phyloP scores from a whole-genome alignment of 2,888 invertebrate genomes.

The Mythimna loreyi region DNA sequence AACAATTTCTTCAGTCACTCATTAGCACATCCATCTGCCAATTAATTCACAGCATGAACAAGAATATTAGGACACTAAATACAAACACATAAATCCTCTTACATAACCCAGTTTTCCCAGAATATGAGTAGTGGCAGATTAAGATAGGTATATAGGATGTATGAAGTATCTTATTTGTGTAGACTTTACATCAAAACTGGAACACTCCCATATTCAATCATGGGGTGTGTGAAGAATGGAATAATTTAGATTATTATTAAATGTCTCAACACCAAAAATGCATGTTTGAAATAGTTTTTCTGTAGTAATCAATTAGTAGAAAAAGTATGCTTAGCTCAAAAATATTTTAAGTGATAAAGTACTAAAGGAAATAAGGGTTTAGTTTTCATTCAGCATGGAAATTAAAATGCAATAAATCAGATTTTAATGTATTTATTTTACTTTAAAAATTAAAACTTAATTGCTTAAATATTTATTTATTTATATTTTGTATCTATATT shows the following conservation, averaged over 20 bases:
- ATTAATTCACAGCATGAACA: slow-evolving; percentile 31
- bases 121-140: slow-evolving; percentile 44
- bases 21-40: slow-evolving; percentile 2
- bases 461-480: neutral
- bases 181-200: neutral
- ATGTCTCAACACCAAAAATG: neutral
- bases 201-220: neutral
- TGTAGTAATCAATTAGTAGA: neutral
- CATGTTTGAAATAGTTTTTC: neutral
- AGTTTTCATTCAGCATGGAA: neutral
- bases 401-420: slow-evolving; percentile 15
- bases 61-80: slow-evolving; percentile 24
- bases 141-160: neutral
- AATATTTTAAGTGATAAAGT: neutral
- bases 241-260: neutral
- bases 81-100: neutral
- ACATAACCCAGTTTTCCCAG: slow-evolving; percentile 2
- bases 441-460: neutral
- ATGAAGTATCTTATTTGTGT: neutral
- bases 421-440: slow-evolving; percentile 24
- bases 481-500: neutral
- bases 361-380: slow-evolving; percentile 2
- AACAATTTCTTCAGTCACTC: neutral
- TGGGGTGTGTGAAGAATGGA: neutral
- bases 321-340: neutral